Evolutionary conservation across 2,797 vertebrate genomes (phyloP).

Genomic region (Erethizon dorsatum): DNA sequence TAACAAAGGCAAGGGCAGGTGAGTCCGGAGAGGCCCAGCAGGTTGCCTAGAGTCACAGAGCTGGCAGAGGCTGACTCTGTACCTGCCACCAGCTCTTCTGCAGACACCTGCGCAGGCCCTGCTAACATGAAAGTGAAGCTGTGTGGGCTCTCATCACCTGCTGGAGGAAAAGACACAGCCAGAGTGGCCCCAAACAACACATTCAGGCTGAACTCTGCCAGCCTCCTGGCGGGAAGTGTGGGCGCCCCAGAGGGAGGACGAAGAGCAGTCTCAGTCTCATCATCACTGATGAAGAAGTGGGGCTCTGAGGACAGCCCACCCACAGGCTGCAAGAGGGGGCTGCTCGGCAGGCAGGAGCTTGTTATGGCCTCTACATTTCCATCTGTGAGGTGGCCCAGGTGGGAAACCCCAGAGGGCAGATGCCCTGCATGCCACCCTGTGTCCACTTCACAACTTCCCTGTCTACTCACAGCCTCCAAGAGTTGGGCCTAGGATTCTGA

Average conservation of each 20-base stretch:
- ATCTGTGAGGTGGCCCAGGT: neutral
- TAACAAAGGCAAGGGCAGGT: fast-evolving
- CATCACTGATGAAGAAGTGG: neutral
- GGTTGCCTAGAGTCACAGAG: neutral
- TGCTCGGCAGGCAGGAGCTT: neutral
- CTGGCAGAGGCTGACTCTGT: neutral
- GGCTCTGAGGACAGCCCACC: fast-evolving
- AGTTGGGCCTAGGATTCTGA: neutral
- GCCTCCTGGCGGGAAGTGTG: fast-evolving
- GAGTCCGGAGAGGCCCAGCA: neutral
- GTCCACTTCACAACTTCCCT: neutral
- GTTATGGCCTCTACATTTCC: neutral
- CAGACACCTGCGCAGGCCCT: neutral
- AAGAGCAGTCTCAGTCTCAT: neutral
- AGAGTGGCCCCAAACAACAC: fast-evolving
- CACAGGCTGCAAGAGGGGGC: fast-evolving
- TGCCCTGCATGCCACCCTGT: neutral
- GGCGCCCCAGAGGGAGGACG: fast-evolving
- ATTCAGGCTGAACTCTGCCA: fast-evolving
- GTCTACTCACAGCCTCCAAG: neutral
- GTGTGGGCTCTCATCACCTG: neutral
- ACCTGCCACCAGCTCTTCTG: neutral
- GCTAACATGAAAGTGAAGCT: neutral
- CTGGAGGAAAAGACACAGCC: too few relatives aligned
- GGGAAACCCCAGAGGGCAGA: neutral